Evolutionary conservation across 2,888 invertebrate genomes (phyloP).

Genomic region (Drosophila mimetica): DNA sequence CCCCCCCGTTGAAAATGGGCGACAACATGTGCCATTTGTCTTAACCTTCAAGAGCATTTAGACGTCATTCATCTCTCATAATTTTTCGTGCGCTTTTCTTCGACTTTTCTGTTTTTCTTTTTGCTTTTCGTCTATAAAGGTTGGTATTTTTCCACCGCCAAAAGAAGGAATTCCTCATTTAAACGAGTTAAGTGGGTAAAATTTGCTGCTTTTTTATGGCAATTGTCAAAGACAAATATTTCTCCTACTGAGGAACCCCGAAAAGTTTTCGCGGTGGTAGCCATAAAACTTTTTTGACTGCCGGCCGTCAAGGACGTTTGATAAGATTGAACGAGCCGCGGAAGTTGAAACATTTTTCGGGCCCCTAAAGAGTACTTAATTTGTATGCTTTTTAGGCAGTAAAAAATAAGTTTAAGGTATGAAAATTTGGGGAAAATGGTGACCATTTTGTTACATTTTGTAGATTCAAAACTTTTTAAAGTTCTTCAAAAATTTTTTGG

Average conservation of each 20-base stretch:
- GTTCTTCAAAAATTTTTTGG: too few species aligned
- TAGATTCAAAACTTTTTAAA: too few species aligned
- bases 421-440: too few species aligned
- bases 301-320: conserved; percentile 56
- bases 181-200: conserved; percentile 16
- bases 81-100: conserved; percentile 51
- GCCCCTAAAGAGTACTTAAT: conserved; percentile 13
- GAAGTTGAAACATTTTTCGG: conserved; percentile 19
- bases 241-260: not conserved
- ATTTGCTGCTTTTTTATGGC: not conserved
- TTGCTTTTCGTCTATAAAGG: conserved; percentile 27
- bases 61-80: conserved; percentile 80
- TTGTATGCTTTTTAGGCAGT: conserved; percentile 13
- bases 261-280: conserved; percentile 37
- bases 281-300: conserved; percentile 36
- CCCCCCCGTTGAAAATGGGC: conserved; percentile 28
- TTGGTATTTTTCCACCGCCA: conserved; percentile 54
- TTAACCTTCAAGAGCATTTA: conserved; percentile 78
- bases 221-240: conserved; percentile 19
- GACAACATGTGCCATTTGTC: conserved; percentile 70
- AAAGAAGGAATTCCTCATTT: not conserved
- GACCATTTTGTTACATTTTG: too few species aligned
- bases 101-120: conserved; percentile 23
- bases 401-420: conserved; percentile 15
- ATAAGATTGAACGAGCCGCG: conserved; percentile 53